phyloP scores from a whole-genome alignment of 2,888 invertebrate genomes.

The Rhingia rostrata region DNA sequence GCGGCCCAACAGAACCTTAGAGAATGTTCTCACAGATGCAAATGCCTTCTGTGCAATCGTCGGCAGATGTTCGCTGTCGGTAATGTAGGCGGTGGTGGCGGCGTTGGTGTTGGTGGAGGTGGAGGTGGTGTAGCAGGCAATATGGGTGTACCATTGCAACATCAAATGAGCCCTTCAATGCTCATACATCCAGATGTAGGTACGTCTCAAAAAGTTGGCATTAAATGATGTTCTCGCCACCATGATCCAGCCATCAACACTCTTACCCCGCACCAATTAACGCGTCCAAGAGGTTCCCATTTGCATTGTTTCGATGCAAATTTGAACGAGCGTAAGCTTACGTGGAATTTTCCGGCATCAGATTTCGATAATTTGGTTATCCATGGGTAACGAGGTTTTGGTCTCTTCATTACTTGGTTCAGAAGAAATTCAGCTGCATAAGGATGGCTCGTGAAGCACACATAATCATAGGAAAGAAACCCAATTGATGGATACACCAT shows the following conservation, averaged over 20 bases:
- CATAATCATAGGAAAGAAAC: conserved; percentile 87
- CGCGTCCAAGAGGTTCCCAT: conserved; percentile 95
- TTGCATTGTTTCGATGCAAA: conserved; percentile 99
- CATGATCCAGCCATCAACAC: conserved; percentile 94
- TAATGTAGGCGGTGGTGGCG: conserved; percentile 76
- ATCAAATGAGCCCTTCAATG: conserved; percentile 84
- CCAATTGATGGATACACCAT: conserved; percentile 84
- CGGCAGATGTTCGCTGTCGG: conserved; percentile 75
- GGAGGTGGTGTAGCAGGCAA: conserved; percentile 76
- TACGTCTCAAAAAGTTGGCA: conserved; percentile 93
- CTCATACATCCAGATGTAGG: conserved; percentile 97
- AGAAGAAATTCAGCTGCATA: conserved; percentile 91
- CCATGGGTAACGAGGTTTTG: conserved; percentile 95
- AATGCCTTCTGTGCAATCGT: conserved; percentile 79
- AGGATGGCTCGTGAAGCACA: conserved; percentile 93
- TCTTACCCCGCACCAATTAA: conserved; percentile 88
- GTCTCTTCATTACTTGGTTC: conserved; percentile 87
- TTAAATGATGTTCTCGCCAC: conserved; percentile 95
- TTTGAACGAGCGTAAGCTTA: conserved; percentile 98
- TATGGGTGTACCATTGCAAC: conserved; percentile 82
- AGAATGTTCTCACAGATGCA: conserved; percentile 82
- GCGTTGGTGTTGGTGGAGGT: conserved; percentile 72
- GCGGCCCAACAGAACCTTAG: conserved; percentile 79
- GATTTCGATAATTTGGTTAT: conserved; percentile 95
- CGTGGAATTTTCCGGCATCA: conserved; percentile 98